A percentile compares a stretch with the other conserved stretches of the same genome.
Conservation (phyloP, 2,797 vertebrate species). For the Scarus forsteni region DNA sequence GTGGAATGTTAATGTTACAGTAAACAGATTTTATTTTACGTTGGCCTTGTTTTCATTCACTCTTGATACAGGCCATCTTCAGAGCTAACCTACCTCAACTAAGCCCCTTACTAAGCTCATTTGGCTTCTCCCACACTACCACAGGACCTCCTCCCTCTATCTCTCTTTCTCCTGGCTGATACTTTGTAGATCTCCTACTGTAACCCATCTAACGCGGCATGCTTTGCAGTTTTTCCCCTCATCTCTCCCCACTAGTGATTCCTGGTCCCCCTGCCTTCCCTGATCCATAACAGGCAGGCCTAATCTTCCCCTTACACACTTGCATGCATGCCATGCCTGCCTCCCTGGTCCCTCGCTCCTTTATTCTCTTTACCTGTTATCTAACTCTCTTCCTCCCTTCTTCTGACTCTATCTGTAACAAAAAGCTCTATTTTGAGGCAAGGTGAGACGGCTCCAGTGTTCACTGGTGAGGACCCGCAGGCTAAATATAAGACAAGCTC, state of each 20-base stretch:
- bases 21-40: conserved; percentile 56
- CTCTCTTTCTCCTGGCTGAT: conserved; percentile 68
- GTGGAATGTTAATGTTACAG: conserved; percentile 58
- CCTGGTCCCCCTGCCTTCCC: conserved; percentile 57
- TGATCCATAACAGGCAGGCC: conserved; percentile 71
- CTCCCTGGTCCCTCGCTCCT: conserved; percentile 53
- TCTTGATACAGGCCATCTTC: conserved; percentile 61
- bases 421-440: conserved; percentile 62
- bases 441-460: conserved; percentile 44
- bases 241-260: conserved; percentile 58
- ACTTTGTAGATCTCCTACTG: conserved; percentile 66
- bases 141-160: conserved; percentile 56
- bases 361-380: conserved; percentile 56
- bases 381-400: conserved; percentile 60
- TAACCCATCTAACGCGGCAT: conserved; percentile 73
- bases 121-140: conserved; percentile 58
- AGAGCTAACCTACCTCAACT: conserved; percentile 68
- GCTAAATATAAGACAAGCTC: conserved; percentile 45
- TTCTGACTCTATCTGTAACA: conserved; percentile 65
- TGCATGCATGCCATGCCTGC: conserved; percentile 73
- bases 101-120: conserved; percentile 73
- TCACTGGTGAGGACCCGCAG: conserved; percentile 40
- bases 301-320: conserved; percentile 66
- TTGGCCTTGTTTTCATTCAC: conserved; percentile 32
- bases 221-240: conserved; percentile 66